Base-by-base conservation (phyloP, 1,140 invertebrate species). In the Hyles vespertilio region DNA sequence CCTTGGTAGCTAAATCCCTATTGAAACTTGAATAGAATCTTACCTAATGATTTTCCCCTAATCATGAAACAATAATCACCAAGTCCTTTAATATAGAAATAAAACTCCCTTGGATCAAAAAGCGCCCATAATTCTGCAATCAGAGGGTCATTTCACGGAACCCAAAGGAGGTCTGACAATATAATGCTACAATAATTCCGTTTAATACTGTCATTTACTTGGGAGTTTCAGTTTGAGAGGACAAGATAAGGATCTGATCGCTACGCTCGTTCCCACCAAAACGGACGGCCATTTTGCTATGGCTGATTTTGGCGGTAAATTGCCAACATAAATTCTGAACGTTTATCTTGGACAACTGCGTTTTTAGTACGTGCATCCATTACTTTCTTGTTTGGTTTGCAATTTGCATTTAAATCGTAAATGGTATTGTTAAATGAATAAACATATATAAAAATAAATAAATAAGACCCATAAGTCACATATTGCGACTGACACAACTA, bases 121-220 rank as follows among this genome's bases (percentile, higher is more conserved):
- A 5, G 1, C n/a, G 6, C 3, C 47, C 22, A 48, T 11, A 48
- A 48, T 11, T 11, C 11, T n/a, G 9, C 9, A 0, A 48, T 11
- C n/a, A 48, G 22, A 48, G 47, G 47, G 6, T 48, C 22, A 5
- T 48, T 48, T 48, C 47, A 48, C 9, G 22, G n/a, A 48, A 48
- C n/a, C 6, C 47, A 48, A 22, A 40, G 8, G 36, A 40, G 36
- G 32, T 11, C 48, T 40, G 8, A 40, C 9, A 43, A 43, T 47
- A 54, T 49, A 51, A 59, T 58, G 51, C 36, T 52, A 52, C 54
- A 54, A 64, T 69, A 58, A 64, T 54, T 67, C 36, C 51, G 43
- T 56, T 56, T 70, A 70, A 70, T 67, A 53, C n/a, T 51, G 61
- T 54, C 61, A 62, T 70, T 70, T 66, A 60, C 56, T 54, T 58